Evolutionary conservation across 2,113 vertebrate species (phyloP), one percentile per base, ranked within the genome.

Genomic region (Caloenas nicobarica): DNA sequence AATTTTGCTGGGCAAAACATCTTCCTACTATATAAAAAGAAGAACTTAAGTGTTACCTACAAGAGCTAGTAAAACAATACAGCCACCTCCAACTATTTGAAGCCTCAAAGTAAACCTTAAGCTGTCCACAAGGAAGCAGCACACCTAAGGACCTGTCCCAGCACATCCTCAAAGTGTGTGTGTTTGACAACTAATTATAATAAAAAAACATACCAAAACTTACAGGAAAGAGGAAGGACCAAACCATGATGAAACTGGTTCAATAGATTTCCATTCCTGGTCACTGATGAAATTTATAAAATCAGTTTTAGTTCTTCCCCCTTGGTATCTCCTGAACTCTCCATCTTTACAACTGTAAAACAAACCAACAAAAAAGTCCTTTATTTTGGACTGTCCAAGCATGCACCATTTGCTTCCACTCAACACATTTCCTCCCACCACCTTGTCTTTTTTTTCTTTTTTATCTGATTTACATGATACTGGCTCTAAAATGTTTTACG

Each of bases 281-380:
- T 99, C 99, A 24, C 98, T 98, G 50, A 99, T 91, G 21, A 99
- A 99, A 86, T 98, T 99, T 80, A 99, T 98, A 97, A 99, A 99
- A 95, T 99, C 99, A 1, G 98, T 98, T 97, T 99, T 99, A 15
- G 98, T 99, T 40, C 99, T 98, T 31, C 98, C 97, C 10, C 99
- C 99, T 78, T 99, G 99, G 96, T 99, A 99, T 64, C 98, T 98
- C 91, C 99, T 97, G 98, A 99, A 99, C 77, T 98, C 97, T n/a
- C 99, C 99, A 60, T 99, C 98, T 97, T 99, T 99, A 97, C 99
- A 99, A 95, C 99, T 97, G 50, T 8, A 46, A 80, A 90, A 86
- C 7, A 89, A 71, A 38, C 2, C 6, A 81, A 18, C 33, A 46
- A 16, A 28, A 16, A 38, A 72, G 46, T 7, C 18, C 10, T 83